These are phyloP conservation scores for Pseudomugil gertrudae DNA, from an alignment of 2,797 vertebrate genomes.

Conservation along the genomic window DNA sequence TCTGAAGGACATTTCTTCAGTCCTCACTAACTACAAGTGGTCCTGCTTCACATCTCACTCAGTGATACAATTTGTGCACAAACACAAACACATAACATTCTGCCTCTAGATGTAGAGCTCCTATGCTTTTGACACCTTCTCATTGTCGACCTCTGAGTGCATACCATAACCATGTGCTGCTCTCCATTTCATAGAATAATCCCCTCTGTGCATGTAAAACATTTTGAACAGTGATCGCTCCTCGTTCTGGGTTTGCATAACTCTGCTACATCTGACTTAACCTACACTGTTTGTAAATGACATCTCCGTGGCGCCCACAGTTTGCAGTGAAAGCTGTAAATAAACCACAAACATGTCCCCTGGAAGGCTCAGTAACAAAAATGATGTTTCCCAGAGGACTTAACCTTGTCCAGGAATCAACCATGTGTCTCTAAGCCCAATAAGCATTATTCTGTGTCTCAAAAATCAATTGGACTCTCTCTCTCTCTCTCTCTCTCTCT, in stretches of 20 bases:
- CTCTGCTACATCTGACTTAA: slow-evolving; percentile 18
- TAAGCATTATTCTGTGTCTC: slow-evolving; percentile 74
- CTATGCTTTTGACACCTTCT: slow-evolving; percentile 27
- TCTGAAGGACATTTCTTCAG: slow-evolving; percentile 53
- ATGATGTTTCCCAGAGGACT: slow-evolving; percentile 60
- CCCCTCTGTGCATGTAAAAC: slow-evolving; percentile 63
- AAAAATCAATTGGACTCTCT: slow-evolving; percentile 77
- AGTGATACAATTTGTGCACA: slow-evolving; percentile 15
- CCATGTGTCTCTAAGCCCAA: slow-evolving; percentile 68
- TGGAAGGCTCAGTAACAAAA: slow-evolving; percentile 55
- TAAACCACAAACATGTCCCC: slow-evolving; percentile 30
- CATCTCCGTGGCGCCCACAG: slow-evolving; percentile 23
- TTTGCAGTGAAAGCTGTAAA: slow-evolving; percentile 25
- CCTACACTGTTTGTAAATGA: slow-evolving; percentile 6
- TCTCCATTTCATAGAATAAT: slow-evolving; percentile 26
- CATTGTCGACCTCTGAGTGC: slow-evolving; percentile 30
- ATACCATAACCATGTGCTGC: slow-evolving; percentile 23
- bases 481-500: too few species aligned
- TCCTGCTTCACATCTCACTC: slow-evolving; percentile 46
- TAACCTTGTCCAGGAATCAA: slow-evolving; percentile 75
- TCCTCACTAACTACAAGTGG: slow-evolving; percentile 35
- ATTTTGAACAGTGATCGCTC: slow-evolving; percentile 13
- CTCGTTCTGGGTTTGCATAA: background rate
- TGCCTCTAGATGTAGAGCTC: slow-evolving; percentile 11
- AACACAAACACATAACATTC: slow-evolving; percentile 22